Percentiles rank a stretch among this genome's conserved stretches.
Conservation (phyloP, 2,888 invertebrate genomes). For the Athrips mouffetella region DNA sequence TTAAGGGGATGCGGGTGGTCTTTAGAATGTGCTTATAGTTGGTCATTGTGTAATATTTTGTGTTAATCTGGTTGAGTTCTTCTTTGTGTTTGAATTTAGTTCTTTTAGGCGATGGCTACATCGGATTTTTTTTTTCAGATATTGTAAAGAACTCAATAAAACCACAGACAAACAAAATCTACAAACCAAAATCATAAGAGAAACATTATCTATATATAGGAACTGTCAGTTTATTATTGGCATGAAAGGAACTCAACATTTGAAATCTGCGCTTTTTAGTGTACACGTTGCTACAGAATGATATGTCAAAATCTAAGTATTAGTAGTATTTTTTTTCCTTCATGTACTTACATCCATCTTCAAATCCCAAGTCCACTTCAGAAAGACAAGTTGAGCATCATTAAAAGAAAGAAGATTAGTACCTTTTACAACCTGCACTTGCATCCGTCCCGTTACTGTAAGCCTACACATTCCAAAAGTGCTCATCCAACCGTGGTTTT, state of each 20-base stretch:
- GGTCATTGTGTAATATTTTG: slow-evolving; percentile 22
- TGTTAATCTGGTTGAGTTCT: background rate
- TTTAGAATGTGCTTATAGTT: slow-evolving; percentile 36
- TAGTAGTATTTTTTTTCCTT: too few species aligned
- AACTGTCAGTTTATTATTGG: too few species aligned
- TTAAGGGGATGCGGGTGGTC: slow-evolving; percentile 55
- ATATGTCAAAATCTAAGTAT: background rate
- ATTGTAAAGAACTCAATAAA: too few species aligned
- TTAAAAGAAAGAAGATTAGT: slow-evolving; percentile 10
- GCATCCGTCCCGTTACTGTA: slow-evolving; percentile 45
- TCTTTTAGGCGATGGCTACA: too few species aligned
- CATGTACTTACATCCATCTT: too few species aligned
- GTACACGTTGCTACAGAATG: background rate
- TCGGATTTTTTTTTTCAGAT: too few species aligned
- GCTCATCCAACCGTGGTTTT: slow-evolving; percentile 24
- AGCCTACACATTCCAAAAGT: slow-evolving; percentile 22
- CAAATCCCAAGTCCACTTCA: slow-evolving; percentile 16
- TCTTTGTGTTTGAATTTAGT: background rate
- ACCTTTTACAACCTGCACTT: slow-evolving; percentile 41
- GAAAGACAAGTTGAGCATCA: slow-evolving; percentile 1
- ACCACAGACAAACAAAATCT: too few species aligned
- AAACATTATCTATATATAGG: too few species aligned
- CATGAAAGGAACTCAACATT: too few species aligned
- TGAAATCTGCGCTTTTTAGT: too few species aligned
- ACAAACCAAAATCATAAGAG: too few species aligned